phyloP scores from a whole-genome alignment of 92 coral and sea anemone species.

The Anthopleura xanthogrammica region DNA sequence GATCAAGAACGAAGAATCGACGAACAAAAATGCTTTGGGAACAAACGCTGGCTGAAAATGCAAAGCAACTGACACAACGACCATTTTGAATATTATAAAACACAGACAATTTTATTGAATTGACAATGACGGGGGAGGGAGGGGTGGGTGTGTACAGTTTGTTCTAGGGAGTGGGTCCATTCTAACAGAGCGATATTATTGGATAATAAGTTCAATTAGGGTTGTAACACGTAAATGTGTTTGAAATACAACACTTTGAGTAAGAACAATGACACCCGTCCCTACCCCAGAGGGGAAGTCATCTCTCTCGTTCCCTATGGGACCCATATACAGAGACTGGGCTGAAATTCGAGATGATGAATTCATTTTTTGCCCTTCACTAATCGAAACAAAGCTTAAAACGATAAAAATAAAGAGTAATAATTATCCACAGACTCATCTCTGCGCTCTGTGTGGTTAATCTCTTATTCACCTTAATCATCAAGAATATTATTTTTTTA shows the following conservation, averaged over 20 bases:
- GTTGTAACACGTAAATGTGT: too few relatives aligned
- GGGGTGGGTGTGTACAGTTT: background rate
- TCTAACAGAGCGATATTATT: background rate
- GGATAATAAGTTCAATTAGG: background rate
- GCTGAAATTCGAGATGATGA: background rate
- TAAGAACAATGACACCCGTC: background rate
- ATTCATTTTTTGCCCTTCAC: background rate
- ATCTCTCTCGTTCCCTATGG: background rate
- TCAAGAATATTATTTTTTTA: background rate
- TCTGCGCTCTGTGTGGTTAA: background rate
- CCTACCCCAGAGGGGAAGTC: background rate
- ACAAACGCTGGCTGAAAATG: slow-evolving; percentile 1
- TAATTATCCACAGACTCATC: background rate
- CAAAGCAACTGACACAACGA: background rate
- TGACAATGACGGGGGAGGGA: background rate
- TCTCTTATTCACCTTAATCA: background rate
- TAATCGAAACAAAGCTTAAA: background rate
- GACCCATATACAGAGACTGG: background rate
- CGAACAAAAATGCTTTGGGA: slow-evolving; percentile 65
- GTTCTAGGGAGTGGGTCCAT: background rate
- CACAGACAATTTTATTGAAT: background rate
- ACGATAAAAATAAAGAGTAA: background rate
- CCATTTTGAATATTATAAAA: background rate
- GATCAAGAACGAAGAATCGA: slow-evolving; percentile 5
- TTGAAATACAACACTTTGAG: too few relatives aligned